Base-by-base conservation (phyloP, 1,140 invertebrate species). In the Megalonaias nervosa region DNA sequence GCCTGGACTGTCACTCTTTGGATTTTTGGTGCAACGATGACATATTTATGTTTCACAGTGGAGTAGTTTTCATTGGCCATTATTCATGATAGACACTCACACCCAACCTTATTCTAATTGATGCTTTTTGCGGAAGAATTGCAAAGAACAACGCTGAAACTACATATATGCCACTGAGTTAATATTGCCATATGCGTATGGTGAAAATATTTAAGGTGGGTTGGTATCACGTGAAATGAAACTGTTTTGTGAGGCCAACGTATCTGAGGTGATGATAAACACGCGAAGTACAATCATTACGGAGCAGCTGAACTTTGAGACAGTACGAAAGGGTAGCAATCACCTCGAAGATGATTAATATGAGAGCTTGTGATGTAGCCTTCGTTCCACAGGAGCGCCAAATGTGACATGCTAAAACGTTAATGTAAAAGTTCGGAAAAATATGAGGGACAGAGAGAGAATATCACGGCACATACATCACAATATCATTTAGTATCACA, bases 81-180 rank as follows among this genome's bases (percentile, higher is more conserved):
- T 89, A 83, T 68, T 79, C 83, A 4, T 75, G 88, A 14, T 90
- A 88, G 75, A 86, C 84, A 9, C 72, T 88, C 26, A 86, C 84
- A 4, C 88, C 87, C 1, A 88, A 89, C 70, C 23, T 84, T 17
- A 87, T 89, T 15, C 38, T 89, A 1, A 77, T 88, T 71, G 69
- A 88, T 21, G 86, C 84, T 17, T 74, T 89, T 5, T 67, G 67
- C 55, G 89, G 88, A 65, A 84, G 77, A 75, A 75, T 88, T 16
- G n/a, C 72, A 65, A 84, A 84, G 60, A 87, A 86, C 69, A 87
- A 81, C 64, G 72, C 77, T 19, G 78, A n/a, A 89, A 88, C 71
- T 81, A 85, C 16, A 83, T 83, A 57, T 85, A 88, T 62, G 80
- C 85, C 15, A 75, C 80, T 15, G 84, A 85, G 9, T 77, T 89